Conservation (phyloP, 2,113 vertebrate species). For the Galbula dea region DNA sequence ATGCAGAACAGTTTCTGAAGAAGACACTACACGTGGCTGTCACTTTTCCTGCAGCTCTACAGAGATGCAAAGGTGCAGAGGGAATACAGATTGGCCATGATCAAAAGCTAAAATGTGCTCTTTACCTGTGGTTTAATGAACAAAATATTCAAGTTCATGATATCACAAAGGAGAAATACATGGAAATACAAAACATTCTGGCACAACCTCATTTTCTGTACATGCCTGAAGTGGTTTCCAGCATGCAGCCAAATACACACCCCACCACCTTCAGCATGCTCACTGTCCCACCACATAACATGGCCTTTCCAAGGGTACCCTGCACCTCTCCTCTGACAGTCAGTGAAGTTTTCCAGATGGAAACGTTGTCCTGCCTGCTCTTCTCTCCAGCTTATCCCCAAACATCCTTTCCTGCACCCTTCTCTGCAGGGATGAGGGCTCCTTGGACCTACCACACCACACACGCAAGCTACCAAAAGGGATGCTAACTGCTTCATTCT, state of each 20-base stretch:
- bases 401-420: background rate
- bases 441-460: background rate
- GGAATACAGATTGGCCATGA: background rate
- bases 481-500: background rate
- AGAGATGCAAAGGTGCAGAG: background rate
- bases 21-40: background rate
- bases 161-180: background rate
- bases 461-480: accelerated
- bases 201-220: background rate
- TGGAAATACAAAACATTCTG: background rate
- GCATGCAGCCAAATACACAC: accelerated
- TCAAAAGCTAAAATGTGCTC: accelerated
- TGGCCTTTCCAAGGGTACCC: background rate
- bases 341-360: background rate
- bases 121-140: background rate
- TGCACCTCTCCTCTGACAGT: background rate
- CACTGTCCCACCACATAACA: accelerated
- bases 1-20: background rate
- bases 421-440: background rate
- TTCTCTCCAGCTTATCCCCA: background rate
- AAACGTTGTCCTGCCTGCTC: background rate
- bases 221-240: background rate
- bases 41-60: background rate
- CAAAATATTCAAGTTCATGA: background rate
- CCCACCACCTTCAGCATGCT: background rate